These are phyloP conservation scores for Lumbricus terrestris DNA, from an alignment of 2,888 invertebrate genomes.

Conservation along the genomic window DNA sequence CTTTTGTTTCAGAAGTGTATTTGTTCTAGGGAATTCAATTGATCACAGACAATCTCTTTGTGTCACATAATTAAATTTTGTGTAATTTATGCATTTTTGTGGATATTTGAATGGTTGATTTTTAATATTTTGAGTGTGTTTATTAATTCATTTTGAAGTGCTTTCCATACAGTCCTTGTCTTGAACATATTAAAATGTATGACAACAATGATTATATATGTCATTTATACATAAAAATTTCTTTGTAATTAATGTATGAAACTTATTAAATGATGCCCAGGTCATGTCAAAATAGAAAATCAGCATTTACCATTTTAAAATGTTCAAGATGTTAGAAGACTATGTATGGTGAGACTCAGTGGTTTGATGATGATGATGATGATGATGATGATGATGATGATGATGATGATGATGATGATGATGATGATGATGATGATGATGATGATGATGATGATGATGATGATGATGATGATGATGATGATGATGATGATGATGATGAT, in stretches of 20 bases:
- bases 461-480: no score
- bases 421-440: no score
- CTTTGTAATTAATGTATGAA: neutral
- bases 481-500: no score
- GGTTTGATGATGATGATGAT: no score
- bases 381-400: no score
- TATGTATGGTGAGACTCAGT: neutral
- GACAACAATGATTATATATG: neutral
- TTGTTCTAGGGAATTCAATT: neutral
- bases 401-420: no score
- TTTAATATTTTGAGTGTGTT: neutral
- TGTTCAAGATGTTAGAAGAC: neutral
- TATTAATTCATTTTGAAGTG: neutral
- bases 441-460: no score
- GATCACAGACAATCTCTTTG: neutral
- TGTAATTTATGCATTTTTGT: neutral
- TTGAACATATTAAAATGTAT: neutral
- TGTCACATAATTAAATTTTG: neutral
- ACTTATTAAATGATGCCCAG: neutral
- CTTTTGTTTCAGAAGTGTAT: neutral
- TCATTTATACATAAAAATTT: no score
- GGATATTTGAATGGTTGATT: neutral
- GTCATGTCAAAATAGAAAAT: no score
- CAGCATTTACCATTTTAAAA: no score
- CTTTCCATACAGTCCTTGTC: neutral